phyloP scores from a whole-genome alignment of 2,888 invertebrate genomes.

The Tetragonisca angustula region DNA sequence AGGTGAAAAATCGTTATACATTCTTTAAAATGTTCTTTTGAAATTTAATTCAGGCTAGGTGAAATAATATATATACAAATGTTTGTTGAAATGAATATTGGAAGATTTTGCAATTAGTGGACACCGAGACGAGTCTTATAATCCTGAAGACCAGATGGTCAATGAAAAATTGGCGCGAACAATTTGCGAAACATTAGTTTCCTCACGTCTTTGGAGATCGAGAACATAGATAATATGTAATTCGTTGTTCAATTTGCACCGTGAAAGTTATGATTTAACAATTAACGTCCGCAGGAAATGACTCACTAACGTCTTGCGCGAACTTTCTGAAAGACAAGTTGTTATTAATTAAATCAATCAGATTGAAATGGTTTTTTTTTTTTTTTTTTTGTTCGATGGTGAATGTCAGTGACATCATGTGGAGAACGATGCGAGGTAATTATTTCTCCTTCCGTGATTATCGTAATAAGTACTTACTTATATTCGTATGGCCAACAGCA shows the following conservation, averaged over 20 bases:
- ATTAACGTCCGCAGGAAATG: conserved; percentile 59
- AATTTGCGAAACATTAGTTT: conserved; percentile 23
- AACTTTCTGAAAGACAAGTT: conserved; percentile 6
- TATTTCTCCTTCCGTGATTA: conserved; percentile 33
- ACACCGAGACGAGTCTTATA: not conserved
- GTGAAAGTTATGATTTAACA: conserved; percentile 62
- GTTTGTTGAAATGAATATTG: not conserved
- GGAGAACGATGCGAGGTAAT: conserved; percentile 34
- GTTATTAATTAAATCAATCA: not conserved
- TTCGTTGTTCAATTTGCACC: conserved; percentile 52
- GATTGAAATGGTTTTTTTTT: not conserved
- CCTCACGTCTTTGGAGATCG: conserved; percentile 9
- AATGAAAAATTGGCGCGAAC: conserved; percentile 2
- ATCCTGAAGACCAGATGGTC: not conserved
- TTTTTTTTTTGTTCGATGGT: not conserved
- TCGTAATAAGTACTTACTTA: conserved; percentile 57
- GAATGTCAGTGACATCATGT: not conserved
- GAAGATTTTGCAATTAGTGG: no score
- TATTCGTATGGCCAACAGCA: conserved; percentile 50
- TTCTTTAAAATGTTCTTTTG: not conserved
- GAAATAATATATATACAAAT: no score
- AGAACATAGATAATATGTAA: conserved; percentile 32
- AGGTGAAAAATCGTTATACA: not conserved
- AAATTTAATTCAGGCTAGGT: not conserved
- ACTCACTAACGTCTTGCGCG: conserved; percentile 52